Conservation (phyloP, 2,888 invertebrate genomes). For the Eulithis prunata region DNA sequence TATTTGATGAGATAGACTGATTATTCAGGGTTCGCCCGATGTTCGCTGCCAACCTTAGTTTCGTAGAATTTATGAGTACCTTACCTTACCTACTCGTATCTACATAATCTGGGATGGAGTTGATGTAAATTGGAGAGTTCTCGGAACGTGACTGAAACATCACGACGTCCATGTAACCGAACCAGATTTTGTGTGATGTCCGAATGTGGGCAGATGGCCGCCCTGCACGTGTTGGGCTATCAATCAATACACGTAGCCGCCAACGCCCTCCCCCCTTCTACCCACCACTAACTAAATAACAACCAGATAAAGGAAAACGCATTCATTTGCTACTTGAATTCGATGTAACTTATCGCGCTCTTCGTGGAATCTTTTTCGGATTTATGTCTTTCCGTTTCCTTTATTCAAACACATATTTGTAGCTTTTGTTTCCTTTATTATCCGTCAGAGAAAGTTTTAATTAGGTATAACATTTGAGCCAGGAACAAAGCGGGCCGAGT, state of each 20-base stretch:
- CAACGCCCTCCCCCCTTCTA: constrained; percentile 44
- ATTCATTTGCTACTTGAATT: constrained; percentile 60
- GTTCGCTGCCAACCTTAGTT: constrained; percentile 29
- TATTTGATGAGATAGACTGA: constrained; percentile 65
- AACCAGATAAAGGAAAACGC: constrained; percentile 63
- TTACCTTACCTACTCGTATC: constrained; percentile 26
- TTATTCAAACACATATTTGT: constrained; percentile 34
- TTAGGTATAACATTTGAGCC: constrained; percentile 43
- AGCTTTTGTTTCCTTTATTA: constrained; percentile 43
- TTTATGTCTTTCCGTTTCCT: constrained; percentile 37
- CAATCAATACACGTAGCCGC: constrained; percentile 64
- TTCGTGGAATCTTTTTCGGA: constrained; percentile 32
- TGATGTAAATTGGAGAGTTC: constrained; percentile 22
- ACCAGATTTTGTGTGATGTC: constrained; percentile 45
- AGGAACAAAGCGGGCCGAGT: constrained; percentile 30
- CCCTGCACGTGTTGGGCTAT: constrained; percentile 61
- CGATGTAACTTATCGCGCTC: constrained; percentile 52
- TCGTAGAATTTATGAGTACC: constrained; percentile 22
- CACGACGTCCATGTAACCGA: constrained; percentile 32
- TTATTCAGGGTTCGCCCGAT: constrained; percentile 53
- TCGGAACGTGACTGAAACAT: constrained; percentile 31
- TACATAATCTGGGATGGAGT: constrained; percentile 25
- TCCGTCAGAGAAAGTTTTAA: constrained; percentile 51
- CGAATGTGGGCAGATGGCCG: constrained; percentile 42
- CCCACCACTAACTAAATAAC: constrained; percentile 64